These are phyloP conservation scores for Malaclemys terrapin DNA, from an alignment of 2,113 vertebrate species.

Conservation along the genomic window DNA sequence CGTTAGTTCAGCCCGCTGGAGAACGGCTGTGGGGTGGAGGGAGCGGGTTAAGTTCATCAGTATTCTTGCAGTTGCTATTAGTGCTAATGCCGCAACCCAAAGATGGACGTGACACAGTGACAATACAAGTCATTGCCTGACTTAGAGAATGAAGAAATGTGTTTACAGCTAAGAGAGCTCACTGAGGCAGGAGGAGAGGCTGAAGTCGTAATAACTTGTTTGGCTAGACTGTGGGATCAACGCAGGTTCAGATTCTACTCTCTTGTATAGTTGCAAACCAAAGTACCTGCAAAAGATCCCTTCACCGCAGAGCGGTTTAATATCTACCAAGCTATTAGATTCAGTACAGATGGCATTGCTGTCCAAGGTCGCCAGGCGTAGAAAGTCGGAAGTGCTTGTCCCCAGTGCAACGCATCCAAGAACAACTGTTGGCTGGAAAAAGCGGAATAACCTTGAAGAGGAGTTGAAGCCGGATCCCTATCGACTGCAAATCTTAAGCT, in stretches of 20 bases:
- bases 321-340: not conserved
- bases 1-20: not conserved
- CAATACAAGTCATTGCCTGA: accelerated
- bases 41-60: accelerated
- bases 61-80: not conserved
- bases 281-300: not conserved
- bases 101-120: not conserved
- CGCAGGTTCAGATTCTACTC: accelerated
- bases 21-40: not conserved
- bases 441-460: not conserved
- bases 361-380: not conserved
- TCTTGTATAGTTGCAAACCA: not conserved
- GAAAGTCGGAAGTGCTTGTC: not conserved
- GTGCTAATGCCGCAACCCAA: not conserved
- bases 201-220: accelerated
- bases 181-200: not conserved
- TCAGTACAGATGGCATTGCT: not conserved
- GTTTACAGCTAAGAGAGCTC: not conserved
- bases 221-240: not conserved
- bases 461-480: not conserved
- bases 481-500: not conserved
- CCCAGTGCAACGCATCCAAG: not conserved
- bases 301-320: accelerated
- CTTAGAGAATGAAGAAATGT: not conserved
- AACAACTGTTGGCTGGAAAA: not conserved